These are phyloP conservation scores for Procapra przewalskii DNA, from an alignment of 2,113 vertebrate genomes.

Conservation along the genomic window DNA sequence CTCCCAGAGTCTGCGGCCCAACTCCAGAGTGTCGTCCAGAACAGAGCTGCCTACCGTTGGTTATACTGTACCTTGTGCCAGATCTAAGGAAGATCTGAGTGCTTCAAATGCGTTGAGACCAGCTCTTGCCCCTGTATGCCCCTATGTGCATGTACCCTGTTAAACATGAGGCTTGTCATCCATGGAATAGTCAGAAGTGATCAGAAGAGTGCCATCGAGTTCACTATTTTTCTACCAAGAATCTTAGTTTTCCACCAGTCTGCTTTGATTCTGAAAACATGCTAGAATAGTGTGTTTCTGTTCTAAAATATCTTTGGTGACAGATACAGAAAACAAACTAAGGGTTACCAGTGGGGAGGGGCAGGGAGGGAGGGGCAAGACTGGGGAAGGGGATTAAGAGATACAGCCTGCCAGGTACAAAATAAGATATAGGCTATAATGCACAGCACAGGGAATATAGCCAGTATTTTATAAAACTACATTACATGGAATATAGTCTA, in stretches of 20 bases:
- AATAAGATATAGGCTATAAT: background rate
- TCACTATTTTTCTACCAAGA: background rate
- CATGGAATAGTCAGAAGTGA: fast-evolving
- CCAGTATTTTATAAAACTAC: background rate
- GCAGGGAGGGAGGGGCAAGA: background rate
- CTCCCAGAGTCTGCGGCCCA: background rate
- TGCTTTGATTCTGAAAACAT: background rate
- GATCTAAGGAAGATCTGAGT: background rate
- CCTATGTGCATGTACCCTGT: fast-evolving
- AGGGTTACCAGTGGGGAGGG: background rate
- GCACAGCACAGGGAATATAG: background rate
- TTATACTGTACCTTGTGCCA: background rate
- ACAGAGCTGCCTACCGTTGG: fast-evolving
- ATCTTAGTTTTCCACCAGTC: background rate
- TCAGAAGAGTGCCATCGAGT: background rate
- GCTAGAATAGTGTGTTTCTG: background rate
- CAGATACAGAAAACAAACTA: background rate
- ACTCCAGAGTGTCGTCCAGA: background rate
- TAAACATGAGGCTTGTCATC: background rate
- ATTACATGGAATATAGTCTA: background rate
- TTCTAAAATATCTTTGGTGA: background rate
- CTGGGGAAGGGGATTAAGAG: background rate
- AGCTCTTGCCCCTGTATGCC: fast-evolving
- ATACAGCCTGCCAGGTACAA: background rate
- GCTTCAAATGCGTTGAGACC: too few relatives aligned